These are phyloP conservation scores for Drosophila nasuta DNA, from an alignment of 1,140 invertebrate genomes.

Conservation along the genomic window DNA sequence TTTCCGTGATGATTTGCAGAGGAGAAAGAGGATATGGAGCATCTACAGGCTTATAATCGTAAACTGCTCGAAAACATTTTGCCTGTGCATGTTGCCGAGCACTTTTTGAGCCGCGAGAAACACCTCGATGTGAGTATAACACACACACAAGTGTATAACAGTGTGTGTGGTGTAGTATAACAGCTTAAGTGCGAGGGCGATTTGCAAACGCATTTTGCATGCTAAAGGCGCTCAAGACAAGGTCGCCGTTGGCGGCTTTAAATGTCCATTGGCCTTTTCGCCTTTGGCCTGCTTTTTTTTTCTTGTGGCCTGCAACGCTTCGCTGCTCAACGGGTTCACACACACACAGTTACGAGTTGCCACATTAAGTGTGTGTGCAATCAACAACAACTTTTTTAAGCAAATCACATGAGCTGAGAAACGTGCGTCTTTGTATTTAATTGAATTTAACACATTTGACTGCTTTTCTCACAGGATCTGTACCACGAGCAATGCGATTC, in stretches of 20 bases:
- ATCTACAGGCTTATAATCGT: slow-evolving; percentile 96
- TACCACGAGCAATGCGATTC: slow-evolving; percentile 98
- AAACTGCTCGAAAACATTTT: slow-evolving; percentile 97
- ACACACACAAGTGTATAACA: background rate
- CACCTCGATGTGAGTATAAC: slow-evolving; percentile 90
- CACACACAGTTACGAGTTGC: background rate
- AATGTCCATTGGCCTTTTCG: slow-evolving; percentile 5
- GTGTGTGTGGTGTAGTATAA: background rate
- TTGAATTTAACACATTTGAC: slow-evolving; percentile 31
- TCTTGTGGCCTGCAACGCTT: slow-evolving; percentile 35
- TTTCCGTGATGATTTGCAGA: slow-evolving; percentile 86
- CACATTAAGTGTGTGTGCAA: slow-evolving; percentile 52
- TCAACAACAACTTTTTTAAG: slow-evolving; percentile 47
- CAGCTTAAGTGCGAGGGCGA: background rate
- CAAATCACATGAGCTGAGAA: slow-evolving; percentile 42
- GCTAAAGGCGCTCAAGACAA: background rate
- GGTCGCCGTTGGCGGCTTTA: background rate
- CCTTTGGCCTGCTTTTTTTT: background rate
- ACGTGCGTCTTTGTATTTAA: slow-evolving; percentile 9
- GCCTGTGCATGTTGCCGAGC: slow-evolving; percentile 96
- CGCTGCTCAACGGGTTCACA: slow-evolving; percentile 28
- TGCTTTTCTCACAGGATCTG: slow-evolving; percentile 89
- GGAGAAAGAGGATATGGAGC: slow-evolving; percentile 97
- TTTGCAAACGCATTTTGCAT: background rate
- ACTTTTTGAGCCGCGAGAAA: slow-evolving; percentile 94